These are phyloP conservation scores for Drosophila antonietae DNA, from an alignment of 2,888 invertebrate species.

Conservation along the genomic window DNA sequence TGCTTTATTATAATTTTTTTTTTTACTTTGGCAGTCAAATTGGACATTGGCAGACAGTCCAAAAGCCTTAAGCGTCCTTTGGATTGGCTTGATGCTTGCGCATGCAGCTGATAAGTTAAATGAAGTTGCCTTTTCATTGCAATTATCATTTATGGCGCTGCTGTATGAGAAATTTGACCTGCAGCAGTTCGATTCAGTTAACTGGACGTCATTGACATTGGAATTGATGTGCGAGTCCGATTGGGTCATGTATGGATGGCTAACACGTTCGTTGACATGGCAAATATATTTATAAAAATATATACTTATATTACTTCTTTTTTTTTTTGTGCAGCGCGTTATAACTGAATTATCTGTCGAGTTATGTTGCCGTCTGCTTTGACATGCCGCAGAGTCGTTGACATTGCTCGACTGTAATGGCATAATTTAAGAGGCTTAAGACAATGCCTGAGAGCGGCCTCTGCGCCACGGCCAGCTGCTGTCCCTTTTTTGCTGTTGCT, in stretches of 20 bases:
- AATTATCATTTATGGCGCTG: constrained; percentile 57
- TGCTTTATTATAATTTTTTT: neutral
- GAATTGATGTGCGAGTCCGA: constrained; percentile 3
- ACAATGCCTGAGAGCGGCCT: constrained; percentile 47
- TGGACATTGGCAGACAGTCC: constrained; percentile 8
- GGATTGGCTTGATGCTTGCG: constrained; percentile 8
- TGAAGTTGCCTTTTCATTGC: constrained; percentile 56
- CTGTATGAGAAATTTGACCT: neutral
- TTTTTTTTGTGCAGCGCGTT: constrained; percentile 34
- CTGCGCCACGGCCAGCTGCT: constrained; percentile 53
- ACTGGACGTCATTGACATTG: constrained; percentile 42
- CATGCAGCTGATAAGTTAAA: constrained; percentile 53
- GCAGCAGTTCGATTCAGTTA: constrained; percentile 13
- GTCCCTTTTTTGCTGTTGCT: constrained; percentile 24
- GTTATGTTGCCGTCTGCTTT: constrained; percentile 60
- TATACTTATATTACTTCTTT: too few relatives aligned
- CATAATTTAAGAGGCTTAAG: constrained; percentile 66
- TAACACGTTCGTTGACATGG: constrained; percentile 53
- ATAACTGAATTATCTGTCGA: constrained; percentile 71
- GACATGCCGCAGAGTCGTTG: constrained; percentile 55
- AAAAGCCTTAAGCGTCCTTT: constrained; percentile 13
- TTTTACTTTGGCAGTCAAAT: constrained; percentile 9
- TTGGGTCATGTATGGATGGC: constrained; percentile 13
- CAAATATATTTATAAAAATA: neutral
- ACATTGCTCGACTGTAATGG: constrained; percentile 61